Conservation (phyloP, 2,113 vertebrate species). For the Formicarius rufipectus region DNA sequence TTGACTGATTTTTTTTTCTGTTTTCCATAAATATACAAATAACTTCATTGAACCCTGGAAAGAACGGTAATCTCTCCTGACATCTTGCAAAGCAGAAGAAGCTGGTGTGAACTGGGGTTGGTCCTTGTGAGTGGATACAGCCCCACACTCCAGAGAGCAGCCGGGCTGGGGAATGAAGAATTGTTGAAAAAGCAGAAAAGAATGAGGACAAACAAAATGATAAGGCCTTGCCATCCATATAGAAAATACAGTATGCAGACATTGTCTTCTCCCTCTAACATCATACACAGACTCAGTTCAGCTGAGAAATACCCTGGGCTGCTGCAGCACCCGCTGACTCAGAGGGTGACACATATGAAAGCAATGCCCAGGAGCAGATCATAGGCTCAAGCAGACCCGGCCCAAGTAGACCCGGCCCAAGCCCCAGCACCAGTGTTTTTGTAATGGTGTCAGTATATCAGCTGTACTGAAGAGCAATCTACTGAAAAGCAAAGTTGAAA, state of each 20-base stretch:
- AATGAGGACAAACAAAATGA: neutral
- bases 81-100: neutral
- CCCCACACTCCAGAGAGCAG: neutral
- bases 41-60: neutral
- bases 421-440: fast-evolving
- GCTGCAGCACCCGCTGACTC: neutral
- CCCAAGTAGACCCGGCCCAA: no score
- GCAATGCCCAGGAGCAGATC: neutral
- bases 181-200: neutral
- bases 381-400: neutral
- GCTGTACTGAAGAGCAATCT: neutral
- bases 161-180: neutral
- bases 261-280: neutral
- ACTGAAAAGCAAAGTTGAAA: neutral
- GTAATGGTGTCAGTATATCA: neutral
- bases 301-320: neutral
- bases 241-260: neutral
- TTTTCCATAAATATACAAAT: neutral
- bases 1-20: neutral
- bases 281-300: neutral
- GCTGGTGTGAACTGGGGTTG: neutral
- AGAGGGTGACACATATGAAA: fast-evolving
- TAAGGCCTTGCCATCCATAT: neutral
- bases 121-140: neutral
- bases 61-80: neutral